Conservation (phyloP, 2,888 invertebrate genomes). For the Tipula vernalis region DNA sequence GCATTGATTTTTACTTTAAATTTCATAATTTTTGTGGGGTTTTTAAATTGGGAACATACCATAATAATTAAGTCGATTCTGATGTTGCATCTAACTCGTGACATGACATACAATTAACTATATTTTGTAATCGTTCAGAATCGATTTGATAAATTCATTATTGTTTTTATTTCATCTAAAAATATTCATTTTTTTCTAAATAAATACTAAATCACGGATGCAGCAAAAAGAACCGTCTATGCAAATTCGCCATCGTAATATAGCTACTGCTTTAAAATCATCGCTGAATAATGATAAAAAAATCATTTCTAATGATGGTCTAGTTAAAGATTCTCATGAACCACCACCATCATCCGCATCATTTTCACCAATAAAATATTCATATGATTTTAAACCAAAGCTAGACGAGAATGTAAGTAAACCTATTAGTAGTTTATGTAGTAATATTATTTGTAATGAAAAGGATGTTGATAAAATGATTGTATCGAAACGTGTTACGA, state of each 20-base stretch:
- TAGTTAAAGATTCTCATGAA: background rate
- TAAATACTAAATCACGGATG: background rate
- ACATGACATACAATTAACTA: background rate
- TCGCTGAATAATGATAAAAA: background rate
- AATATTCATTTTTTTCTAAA: background rate
- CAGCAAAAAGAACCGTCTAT: background rate
- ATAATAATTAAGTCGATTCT: background rate
- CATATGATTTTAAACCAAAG: background rate
- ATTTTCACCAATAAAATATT: background rate
- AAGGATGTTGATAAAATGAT: background rate
- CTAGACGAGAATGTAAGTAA: background rate
- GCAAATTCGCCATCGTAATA: background rate
- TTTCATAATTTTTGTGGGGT: background rate
- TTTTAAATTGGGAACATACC: background rate
- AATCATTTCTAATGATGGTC: background rate
- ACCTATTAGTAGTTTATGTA: background rate
- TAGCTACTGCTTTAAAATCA: background rate
- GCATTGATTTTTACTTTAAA: background rate
- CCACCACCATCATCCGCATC: background rate
- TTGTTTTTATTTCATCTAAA: background rate
- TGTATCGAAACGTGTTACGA: background rate
- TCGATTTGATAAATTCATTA: background rate
- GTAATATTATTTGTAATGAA: slow-evolving; percentile 9
- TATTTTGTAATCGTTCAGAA: background rate
- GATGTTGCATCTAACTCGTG: background rate